A percentile compares a stretch with the other conserved stretches of the same genome.
Conservation (phyloP, 2,797 vertebrate genomes). For the Etheostoma perlongum region DNA sequence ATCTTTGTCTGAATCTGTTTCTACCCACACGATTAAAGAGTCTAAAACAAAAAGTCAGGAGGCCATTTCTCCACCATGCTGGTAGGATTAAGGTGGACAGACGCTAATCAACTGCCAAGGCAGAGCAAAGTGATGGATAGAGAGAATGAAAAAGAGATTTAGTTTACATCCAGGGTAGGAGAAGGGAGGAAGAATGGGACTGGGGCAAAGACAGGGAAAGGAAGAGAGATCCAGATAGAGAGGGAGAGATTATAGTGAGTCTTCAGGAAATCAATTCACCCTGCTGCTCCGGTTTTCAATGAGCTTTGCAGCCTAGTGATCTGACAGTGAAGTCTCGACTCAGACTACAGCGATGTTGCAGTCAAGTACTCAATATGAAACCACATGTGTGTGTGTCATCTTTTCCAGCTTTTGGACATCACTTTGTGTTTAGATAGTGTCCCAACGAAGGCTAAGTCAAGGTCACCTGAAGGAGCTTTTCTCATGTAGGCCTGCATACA, state of each 20-base stretch:
- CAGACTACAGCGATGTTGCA: neutral
- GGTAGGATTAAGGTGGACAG: conserved; percentile 60
- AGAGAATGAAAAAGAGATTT: conserved; percentile 31
- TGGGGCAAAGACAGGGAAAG: neutral
- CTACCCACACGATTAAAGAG: conserved; percentile 22
- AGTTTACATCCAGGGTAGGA: neutral
- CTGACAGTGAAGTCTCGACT: conserved; percentile 37
- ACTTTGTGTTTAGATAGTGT: conserved; percentile 1
- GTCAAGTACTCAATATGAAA: neutral
- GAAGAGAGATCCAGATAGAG: conserved; percentile 12
- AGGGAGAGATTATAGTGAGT: conserved; percentile 28
- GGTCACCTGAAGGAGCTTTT: conserved; percentile 16
- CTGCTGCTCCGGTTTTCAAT: conserved; percentile 43
- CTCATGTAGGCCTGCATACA: neutral
- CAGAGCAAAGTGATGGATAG: conserved; percentile 46
- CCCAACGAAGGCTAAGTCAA: conserved; percentile 8
- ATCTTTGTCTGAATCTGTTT: conserved; percentile 23
- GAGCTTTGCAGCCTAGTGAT: conserved; percentile 32
- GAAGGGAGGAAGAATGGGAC: neutral
- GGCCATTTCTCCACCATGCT: conserved; percentile 27
- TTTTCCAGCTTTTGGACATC: conserved; percentile 3
- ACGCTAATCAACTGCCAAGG: conserved; percentile 55
- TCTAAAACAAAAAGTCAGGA: conserved; percentile 9
- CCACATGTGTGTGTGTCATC: conserved; percentile 4
- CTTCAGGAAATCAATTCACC: conserved; percentile 48